Evolutionary conservation across 2,797 vertebrate genomes (phyloP).

Genomic region (Gallinago solitaria): DNA sequence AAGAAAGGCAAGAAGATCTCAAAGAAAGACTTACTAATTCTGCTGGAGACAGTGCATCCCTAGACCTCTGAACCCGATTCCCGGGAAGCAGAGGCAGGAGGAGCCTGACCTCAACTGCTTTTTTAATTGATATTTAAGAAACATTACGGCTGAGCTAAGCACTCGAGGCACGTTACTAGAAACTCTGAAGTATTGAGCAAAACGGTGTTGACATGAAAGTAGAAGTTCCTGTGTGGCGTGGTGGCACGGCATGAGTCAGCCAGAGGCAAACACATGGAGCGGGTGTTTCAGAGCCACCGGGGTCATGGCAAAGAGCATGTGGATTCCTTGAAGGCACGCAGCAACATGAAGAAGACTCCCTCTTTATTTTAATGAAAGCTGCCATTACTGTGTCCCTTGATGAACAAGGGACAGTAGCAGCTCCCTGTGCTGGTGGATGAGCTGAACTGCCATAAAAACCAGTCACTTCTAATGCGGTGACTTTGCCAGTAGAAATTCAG

Average conservation of each 20-base stretch:
- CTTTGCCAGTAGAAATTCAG: not conserved
- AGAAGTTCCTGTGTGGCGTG: not conserved
- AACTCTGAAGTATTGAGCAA: not conserved
- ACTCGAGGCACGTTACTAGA: not conserved
- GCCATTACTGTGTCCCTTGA: not conserved
- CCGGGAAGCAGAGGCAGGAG: not conserved
- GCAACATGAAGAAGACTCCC: not conserved
- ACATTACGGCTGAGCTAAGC: not conserved
- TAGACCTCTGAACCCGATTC: not conserved
- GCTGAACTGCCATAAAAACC: not conserved
- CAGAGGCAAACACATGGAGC: not conserved
- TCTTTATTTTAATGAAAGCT: not conserved
- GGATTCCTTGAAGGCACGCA: not conserved
- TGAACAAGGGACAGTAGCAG: not conserved
- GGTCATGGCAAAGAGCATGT: not conserved
- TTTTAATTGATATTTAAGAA: not conserved
- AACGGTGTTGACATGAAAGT: not conserved
- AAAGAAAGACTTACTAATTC: not conserved
- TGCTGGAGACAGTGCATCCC: not conserved
- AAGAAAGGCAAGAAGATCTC: not conserved
- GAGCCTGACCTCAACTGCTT: not conserved
- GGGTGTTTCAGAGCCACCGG: not conserved
- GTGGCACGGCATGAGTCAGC: not conserved
- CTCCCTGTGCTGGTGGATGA: not conserved
- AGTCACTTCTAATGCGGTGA: not conserved